These are phyloP conservation scores for Pangasius larnaudii DNA, from an alignment of 2,797 vertebrate genomes.

Conservation along the genomic window DNA sequence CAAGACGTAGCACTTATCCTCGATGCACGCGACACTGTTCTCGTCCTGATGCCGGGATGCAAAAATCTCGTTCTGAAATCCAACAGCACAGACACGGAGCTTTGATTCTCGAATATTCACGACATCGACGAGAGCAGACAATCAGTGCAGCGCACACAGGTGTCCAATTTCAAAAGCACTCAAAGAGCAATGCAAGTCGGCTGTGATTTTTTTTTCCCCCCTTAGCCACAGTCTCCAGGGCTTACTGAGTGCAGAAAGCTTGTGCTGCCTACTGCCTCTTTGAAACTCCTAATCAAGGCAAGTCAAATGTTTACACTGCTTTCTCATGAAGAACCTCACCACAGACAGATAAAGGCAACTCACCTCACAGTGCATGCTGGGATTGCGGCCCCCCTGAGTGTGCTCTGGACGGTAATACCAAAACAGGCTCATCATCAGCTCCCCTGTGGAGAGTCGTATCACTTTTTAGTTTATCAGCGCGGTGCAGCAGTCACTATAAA, in stretches of 20 bases:
- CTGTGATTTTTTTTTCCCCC: background rate
- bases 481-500: slow-evolving; percentile 12
- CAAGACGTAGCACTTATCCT: slow-evolving; percentile 99
- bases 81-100: slow-evolving; percentile 41
- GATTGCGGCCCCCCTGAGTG: slow-evolving; percentile 93
- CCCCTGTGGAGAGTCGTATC: slow-evolving; percentile 76
- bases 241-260: slow-evolving; percentile 63
- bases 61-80: slow-evolving; percentile 93
- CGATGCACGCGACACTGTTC: slow-evolving; percentile 98
- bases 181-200: slow-evolving; percentile 36
- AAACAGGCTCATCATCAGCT: slow-evolving; percentile 99
- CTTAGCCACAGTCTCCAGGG: slow-evolving; percentile 50
- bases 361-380: slow-evolving; percentile 93
- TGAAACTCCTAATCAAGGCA: slow-evolving; percentile 56
- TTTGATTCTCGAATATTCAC: slow-evolving; percentile 32
- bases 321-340: slow-evolving; percentile 32
- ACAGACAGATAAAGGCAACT: slow-evolving; percentile 60
- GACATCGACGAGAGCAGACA: slow-evolving; percentile 4
- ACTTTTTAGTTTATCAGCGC: slow-evolving; percentile 31
- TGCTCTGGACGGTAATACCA: slow-evolving; percentile 99
- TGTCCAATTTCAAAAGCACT: slow-evolving; percentile 43
- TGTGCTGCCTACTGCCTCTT: slow-evolving; percentile 48
- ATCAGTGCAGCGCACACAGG: slow-evolving; percentile 21
- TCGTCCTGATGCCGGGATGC: slow-evolving; percentile 98
- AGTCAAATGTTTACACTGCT: slow-evolving; percentile 56